These are phyloP conservation scores for Chelon auratus DNA, from an alignment of 2,797 vertebrate genomes.

Conservation along the genomic window DNA sequence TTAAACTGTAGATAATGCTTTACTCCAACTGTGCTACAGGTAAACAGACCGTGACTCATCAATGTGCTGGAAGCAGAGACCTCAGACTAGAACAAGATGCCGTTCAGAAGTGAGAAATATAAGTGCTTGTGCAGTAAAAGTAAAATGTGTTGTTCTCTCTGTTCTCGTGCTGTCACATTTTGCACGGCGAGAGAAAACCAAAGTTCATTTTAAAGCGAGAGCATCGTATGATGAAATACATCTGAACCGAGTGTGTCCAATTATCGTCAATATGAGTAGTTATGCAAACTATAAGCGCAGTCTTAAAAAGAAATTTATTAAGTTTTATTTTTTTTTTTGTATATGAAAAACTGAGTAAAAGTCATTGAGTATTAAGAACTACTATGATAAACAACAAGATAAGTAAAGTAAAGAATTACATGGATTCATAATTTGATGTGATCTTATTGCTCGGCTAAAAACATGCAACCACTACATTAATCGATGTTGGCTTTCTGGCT, in stretches of 20 bases:
- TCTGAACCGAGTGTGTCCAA: not conserved
- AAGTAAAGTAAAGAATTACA: slow-evolving; percentile 39
- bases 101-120: slow-evolving; percentile 18
- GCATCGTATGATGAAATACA: not conserved
- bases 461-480: slow-evolving; percentile 55
- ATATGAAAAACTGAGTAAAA: slow-evolving; percentile 45
- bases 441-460: slow-evolving; percentile 39
- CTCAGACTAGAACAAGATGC: slow-evolving; percentile 18
- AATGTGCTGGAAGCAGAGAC: slow-evolving; percentile 22
- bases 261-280: not conserved
- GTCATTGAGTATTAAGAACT: slow-evolving; percentile 60
- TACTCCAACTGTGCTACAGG: slow-evolving; percentile 19
- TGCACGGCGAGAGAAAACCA: slow-evolving; percentile 5
- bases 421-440: slow-evolving; percentile 28
- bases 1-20: slow-evolving; percentile 14
- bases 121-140: slow-evolving; percentile 65
- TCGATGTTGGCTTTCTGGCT: slow-evolving; percentile 11
- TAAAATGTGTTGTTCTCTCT: slow-evolving; percentile 33
- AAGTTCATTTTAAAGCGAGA: not conserved
- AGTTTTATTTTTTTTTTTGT: not conserved
- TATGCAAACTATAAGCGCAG: slow-evolving; percentile 15
- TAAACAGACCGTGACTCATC: slow-evolving; percentile 40
- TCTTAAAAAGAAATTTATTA: slow-evolving; percentile 13
- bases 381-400: slow-evolving; percentile 39
- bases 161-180: slow-evolving; percentile 3